Conservation (phyloP, 2,888 invertebrate genomes). For the Eulithis prunata region DNA sequence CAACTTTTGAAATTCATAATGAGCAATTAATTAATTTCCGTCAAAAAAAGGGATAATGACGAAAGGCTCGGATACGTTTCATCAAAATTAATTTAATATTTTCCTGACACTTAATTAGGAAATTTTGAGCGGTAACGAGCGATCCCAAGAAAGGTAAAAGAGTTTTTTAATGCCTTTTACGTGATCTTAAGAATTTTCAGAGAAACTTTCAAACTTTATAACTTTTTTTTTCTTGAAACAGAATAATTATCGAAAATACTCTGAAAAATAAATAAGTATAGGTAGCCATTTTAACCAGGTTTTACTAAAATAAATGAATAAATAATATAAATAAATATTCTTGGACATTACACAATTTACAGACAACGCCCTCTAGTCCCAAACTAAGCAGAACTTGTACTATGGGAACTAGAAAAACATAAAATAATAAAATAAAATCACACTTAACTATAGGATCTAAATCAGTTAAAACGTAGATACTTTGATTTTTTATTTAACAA, state of each 20-base stretch:
- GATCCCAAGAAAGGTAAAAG: conserved; percentile 10
- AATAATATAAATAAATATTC: too few species aligned
- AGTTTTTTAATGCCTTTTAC: conserved; percentile 2
- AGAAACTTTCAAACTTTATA: background rate
- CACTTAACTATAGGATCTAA: too few species aligned
- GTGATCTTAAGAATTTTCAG: background rate
- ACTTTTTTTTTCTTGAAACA: background rate
- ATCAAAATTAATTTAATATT: conserved; percentile 41
- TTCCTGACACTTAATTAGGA: conserved; percentile 39
- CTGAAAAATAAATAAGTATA: background rate
- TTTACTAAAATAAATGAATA: too few species aligned
- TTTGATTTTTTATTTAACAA: too few species aligned
- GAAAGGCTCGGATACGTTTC: conserved; percentile 44
- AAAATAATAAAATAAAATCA: too few species aligned
- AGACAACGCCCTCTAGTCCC: too few species aligned
- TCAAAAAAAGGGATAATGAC: conserved; percentile 55
- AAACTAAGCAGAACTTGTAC: too few species aligned
- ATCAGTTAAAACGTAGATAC: too few species aligned
- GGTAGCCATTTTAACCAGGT: too few species aligned
- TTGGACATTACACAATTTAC: too few species aligned
- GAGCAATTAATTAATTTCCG: conserved; percentile 69
- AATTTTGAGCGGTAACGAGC: conserved; percentile 33
- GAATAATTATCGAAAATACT: background rate
- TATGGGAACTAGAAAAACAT: too few species aligned
- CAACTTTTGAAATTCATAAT: conserved; percentile 55